phyloP scores from a whole-genome alignment of 2,888 invertebrate genomes.

The Acrocera orbiculus region DNA sequence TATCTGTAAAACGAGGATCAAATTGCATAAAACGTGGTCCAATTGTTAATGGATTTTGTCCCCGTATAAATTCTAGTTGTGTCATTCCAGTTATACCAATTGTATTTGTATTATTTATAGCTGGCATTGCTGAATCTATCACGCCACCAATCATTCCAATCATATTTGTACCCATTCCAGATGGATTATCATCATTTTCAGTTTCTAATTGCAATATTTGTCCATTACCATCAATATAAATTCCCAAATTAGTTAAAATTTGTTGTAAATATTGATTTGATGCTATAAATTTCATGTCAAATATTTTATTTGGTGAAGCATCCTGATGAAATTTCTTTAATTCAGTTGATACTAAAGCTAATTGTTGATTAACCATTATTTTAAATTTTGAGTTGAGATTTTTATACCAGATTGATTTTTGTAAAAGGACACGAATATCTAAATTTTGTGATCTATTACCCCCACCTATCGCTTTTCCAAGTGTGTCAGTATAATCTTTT shows the following conservation, averaged over 20 bases:
- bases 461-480: conserved; percentile 2
- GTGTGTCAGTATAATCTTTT: conserved; percentile 14
- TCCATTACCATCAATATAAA: conserved; percentile 39
- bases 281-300: conserved; percentile 36
- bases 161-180: neutral
- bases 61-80: conserved; percentile 15
- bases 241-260: conserved; percentile 44
- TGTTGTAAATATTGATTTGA: conserved; percentile 37
- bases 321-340: conserved; percentile 44
- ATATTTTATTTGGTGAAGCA: conserved; percentile 35
- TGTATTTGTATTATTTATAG: neutral
- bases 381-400: conserved; percentile 54
- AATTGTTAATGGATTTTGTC: conserved; percentile 19
- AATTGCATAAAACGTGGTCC: neutral
- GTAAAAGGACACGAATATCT: conserved; percentile 44
- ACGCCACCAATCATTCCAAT: conserved; percentile 9
- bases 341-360: conserved; percentile 42
- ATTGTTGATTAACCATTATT: conserved; percentile 49
- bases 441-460: conserved; percentile 13
- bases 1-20: conserved; percentile 16
- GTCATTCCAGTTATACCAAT: neutral
- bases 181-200: conserved; percentile 13
- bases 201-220: conserved; percentile 30
- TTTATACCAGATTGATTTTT: conserved; percentile 52
- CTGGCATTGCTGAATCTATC: conserved; percentile 1